phyloP scores from a whole-genome alignment of 2,797 vertebrate genomes.

The Eremophila alpestris region DNA sequence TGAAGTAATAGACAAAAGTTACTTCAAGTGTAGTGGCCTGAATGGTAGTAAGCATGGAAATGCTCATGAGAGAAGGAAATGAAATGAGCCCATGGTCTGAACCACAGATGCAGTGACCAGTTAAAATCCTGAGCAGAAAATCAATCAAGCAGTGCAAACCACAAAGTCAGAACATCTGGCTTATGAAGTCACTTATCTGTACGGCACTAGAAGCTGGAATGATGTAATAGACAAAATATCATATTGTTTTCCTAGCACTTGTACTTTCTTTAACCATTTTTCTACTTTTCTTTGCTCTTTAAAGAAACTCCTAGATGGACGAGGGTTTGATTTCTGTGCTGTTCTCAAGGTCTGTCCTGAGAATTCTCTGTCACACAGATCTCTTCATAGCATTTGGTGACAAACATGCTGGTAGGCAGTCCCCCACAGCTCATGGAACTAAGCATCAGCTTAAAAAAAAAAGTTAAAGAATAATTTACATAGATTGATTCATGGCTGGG shows the following conservation, averaged over 20 bases:
- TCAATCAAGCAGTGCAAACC: slow-evolving; percentile 24
- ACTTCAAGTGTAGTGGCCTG: slow-evolving; percentile 5
- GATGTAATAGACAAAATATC: slow-evolving; percentile 22
- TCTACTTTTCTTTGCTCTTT: not conserved
- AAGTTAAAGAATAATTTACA: not conserved
- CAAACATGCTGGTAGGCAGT: not conserved
- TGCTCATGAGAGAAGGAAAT: not conserved
- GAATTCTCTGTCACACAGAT: not conserved
- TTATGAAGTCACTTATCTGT: slow-evolving; percentile 34
- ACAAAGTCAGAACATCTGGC: slow-evolving; percentile 31
- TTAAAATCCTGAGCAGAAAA: slow-evolving; percentile 23
- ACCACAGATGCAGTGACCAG: slow-evolving; percentile 17
- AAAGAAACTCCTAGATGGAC: not conserved
- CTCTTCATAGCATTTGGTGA: not conserved
- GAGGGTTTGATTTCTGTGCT: not conserved
- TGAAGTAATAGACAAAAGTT: slow-evolving; percentile 34
- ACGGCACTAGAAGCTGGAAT: not conserved
- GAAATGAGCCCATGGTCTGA: not conserved
- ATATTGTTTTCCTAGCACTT: not conserved
- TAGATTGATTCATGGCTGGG: not conserved
- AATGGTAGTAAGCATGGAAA: slow-evolving; percentile 20
- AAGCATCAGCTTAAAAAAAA: not conserved
- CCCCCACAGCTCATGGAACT: not conserved
- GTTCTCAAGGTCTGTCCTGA: not conserved
- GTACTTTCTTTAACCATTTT: not conserved